Base-by-base conservation (phyloP, 2,797 vertebrate species). In the Lepus oiostolus region DNA sequence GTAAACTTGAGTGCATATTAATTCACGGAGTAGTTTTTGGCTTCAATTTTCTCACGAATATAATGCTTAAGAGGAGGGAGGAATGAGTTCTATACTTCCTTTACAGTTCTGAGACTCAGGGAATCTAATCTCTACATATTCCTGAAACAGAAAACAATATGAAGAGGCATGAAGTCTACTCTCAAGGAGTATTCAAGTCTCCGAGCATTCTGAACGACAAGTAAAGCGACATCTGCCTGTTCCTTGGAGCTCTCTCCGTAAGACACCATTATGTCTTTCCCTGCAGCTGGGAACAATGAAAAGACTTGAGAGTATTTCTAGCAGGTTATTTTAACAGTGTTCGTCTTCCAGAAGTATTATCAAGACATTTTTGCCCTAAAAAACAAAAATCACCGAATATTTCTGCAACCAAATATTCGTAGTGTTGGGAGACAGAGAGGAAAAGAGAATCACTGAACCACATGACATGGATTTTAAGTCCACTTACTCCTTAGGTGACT, bases 371-470 rank as follows among this genome's bases (percentile, higher is more conserved):
- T 86, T 90, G 17, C 47, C 38, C 32, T 42, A 9, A 68, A 62
- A 82, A 63, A 38, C 19, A 58, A 72, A 75, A 80, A 54, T 60
- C 35, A 70, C 62, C 35, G 79, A 60, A 67, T 81, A 75, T 90
- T 85, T 89, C 80, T 83, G 26, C n/a, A 89, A 74, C 38, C 47
- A 85, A 87, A 88, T 26, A 0, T 86, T 83, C 21, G 75, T 92
- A 86, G 63, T 62, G 21, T 50, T 68, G 24, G 28, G 42, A 13
- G 28, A 47, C 19, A 82, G 9, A 14, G 11, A 30, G 3, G 38
- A 0, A 70, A 1, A 24, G 13, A 7, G 8, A 4, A 24, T 65
- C 65, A 76, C 7, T 75, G 62, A 88, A 72, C 19, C 63, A 65
- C 30, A 91, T 91, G 32, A 79, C 35, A 21, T 30, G 24, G 12